Conservation (phyloP, 1,140 invertebrate species). For the Macrosteles quadrilineatus region DNA sequence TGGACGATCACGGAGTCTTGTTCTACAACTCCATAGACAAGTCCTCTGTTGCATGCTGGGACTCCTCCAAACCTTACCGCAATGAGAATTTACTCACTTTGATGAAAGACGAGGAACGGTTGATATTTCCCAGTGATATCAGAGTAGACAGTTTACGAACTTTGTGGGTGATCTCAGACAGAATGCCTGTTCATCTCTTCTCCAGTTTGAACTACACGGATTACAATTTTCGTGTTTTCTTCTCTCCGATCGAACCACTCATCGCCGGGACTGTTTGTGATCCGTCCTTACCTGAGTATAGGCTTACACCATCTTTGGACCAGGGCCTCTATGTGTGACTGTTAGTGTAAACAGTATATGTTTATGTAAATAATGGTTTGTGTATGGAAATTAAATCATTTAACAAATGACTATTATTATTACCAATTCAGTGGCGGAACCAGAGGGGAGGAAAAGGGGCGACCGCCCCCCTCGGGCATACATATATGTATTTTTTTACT, state of each 20-base stretch:
- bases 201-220: conserved; percentile 71
- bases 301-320: not conserved
- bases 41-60: conserved; percentile 80
- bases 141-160: conserved; percentile 65
- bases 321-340: not conserved
- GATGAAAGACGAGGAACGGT: conserved; percentile 69
- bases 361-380: too few relatives aligned
- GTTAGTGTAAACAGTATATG: too few relatives aligned
- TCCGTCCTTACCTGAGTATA: not conserved
- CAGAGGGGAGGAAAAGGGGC: too few relatives aligned
- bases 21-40: conserved; percentile 76
- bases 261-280: conserved; percentile 74
- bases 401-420: too few relatives aligned
- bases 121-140: conserved; percentile 77
- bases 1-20: conserved; percentile 69
- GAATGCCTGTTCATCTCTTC: conserved; percentile 74
- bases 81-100: conserved; percentile 55
- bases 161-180: conserved; percentile 77
- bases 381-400: too few relatives aligned
- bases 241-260: conserved; percentile 61
- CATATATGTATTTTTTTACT: too few relatives aligned
- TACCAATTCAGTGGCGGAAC: too few relatives aligned
- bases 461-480: too few relatives aligned
- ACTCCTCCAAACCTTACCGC: conserved; percentile 60
- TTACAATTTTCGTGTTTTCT: conserved; percentile 75